Percentiles rank a stretch among this genome's conserved stretches.
These are phyloP conservation scores for Cecropterus lyciades DNA, from an alignment of 1,140 invertebrate genomes.

Conservation along the genomic window DNA sequence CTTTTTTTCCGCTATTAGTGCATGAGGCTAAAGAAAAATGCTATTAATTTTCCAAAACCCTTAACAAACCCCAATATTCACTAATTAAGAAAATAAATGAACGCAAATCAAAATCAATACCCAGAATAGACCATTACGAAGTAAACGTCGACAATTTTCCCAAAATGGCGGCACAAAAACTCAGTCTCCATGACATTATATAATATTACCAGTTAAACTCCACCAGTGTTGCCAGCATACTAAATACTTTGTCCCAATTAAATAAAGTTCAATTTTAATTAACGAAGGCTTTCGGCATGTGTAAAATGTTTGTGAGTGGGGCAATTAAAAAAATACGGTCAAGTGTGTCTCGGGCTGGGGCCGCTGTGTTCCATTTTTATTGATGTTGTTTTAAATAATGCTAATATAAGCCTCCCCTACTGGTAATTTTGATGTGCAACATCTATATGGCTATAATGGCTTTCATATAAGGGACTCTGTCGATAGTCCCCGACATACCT, in stretches of 20 bases:
- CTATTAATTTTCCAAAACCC: conserved; percentile 4
- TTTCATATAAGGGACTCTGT: no score
- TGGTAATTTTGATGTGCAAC: no score
- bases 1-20: no score
- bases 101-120: conserved; percentile 44
- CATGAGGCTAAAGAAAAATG: no score
- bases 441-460: no score
- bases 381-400: no score
- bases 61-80: conserved; percentile 11
- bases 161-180: conserved; percentile 51
- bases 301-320: conserved; percentile 43
- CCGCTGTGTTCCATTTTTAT: neutral
- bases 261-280: conserved; percentile 18
- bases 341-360: conserved; percentile 36
- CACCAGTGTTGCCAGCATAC: neutral
- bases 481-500: no score
- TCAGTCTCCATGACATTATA: conserved; percentile 39
- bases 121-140: conserved; percentile 46
- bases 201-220: conserved; percentile 42
- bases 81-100: conserved; percentile 27
- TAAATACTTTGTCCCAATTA: neutral
- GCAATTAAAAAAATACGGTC: conserved; percentile 50
- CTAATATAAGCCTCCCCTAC: no score
- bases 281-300: conserved; percentile 36
- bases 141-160: conserved; percentile 42